Conservation (phyloP, 2,113 vertebrate species). For the Panurus biarmicus region DNA sequence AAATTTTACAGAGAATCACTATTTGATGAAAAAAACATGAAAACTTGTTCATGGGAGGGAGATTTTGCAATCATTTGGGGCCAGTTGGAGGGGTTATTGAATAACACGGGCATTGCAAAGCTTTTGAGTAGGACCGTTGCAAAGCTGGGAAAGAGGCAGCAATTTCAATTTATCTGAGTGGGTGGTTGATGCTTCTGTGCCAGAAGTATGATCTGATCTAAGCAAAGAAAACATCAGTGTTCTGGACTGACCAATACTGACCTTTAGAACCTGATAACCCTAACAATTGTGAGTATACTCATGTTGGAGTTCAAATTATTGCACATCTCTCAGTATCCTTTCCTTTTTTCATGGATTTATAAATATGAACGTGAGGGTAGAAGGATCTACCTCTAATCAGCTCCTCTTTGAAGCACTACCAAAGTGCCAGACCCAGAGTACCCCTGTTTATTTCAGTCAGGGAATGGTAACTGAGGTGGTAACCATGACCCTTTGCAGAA, state of each 20-base stretch:
- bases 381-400: background rate
- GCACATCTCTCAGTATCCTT: background rate
- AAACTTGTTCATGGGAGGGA: background rate
- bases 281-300: background rate
- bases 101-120: background rate
- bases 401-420: background rate
- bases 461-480: background rate
- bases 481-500: background rate
- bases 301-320: background rate
- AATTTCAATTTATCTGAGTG: background rate
- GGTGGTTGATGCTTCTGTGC: background rate
- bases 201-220: background rate
- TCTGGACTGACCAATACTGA: background rate
- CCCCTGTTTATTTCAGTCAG: background rate
- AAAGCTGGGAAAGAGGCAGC: background rate
- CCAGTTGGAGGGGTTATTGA: background rate
- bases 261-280: background rate
- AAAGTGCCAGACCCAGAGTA: background rate
- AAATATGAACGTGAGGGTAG: rapidly evolving
- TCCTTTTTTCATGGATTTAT: background rate
- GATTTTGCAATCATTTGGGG: background rate
- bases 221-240: background rate
- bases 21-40: background rate
- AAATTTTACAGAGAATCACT: background rate
- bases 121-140: background rate